phyloP scores from a whole-genome alignment of 2,888 invertebrate species.

The Campoplex capitator region DNA sequence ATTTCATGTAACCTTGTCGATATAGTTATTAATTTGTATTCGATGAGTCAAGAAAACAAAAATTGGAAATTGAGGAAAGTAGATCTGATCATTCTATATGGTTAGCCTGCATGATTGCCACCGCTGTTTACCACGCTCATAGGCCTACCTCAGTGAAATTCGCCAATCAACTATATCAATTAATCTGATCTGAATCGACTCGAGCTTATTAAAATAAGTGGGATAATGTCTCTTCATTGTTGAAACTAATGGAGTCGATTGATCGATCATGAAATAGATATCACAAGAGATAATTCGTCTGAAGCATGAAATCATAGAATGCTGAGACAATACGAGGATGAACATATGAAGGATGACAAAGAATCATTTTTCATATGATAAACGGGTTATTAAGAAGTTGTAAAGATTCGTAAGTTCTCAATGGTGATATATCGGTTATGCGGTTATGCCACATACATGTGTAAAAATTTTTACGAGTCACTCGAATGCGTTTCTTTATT shows the following conservation, averaged over 20 bases:
- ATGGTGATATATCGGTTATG: neutral
- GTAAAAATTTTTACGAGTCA: slow-evolving; percentile 4
- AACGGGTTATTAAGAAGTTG: neutral
- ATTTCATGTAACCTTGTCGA: neutral
- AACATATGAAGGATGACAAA: neutral
- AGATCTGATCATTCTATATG: neutral
- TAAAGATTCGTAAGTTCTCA: neutral
- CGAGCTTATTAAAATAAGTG: neutral
- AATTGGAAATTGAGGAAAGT: neutral
- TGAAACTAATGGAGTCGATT: neutral
- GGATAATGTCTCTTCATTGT: neutral
- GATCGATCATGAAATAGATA: neutral
- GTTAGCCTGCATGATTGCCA: neutral
- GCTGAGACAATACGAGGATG: neutral
- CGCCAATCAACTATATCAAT: neutral
- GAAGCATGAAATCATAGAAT: neutral
- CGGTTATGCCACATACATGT: neutral
- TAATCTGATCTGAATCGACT: neutral
- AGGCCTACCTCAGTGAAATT: neutral
- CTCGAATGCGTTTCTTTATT: slow-evolving; percentile 11
- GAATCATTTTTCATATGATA: neutral
- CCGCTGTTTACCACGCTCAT: neutral
- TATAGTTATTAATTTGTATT: neutral
- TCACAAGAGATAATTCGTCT: neutral
- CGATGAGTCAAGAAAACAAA: neutral